phyloP scores from a whole-genome alignment of 1,140 invertebrate genomes.

The Batillaria attramentaria region DNA sequence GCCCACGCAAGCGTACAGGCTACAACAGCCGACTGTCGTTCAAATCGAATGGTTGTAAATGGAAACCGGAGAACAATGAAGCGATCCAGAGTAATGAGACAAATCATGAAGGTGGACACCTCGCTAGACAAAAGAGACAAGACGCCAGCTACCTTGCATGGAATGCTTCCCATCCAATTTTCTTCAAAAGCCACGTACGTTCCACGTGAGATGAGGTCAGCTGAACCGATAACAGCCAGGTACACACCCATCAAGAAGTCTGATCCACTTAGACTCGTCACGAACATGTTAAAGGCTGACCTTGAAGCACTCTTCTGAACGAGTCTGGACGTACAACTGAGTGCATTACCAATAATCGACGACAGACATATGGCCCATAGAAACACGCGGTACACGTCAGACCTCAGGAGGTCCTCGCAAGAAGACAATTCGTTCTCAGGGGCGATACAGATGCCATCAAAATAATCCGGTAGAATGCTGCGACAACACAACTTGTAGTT shows the following conservation, averaged over 20 bases:
- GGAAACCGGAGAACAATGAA: slow-evolving; percentile 54
- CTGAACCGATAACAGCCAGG: slow-evolving; percentile 55
- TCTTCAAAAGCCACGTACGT: slow-evolving; percentile 49
- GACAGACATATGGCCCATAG: slow-evolving; percentile 45
- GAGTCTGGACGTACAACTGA: slow-evolving; percentile 22
- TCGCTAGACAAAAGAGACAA: slow-evolving; percentile 55
- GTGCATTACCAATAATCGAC: slow-evolving; percentile 46
- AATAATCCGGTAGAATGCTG: slow-evolving; percentile 27
- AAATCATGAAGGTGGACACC: slow-evolving; percentile 56
- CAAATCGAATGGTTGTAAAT: slow-evolving; percentile 38
- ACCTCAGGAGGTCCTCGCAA: slow-evolving; percentile 48
- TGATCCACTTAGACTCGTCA: slow-evolving; percentile 53
- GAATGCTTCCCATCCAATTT: slow-evolving; percentile 47
- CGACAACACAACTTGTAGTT: slow-evolving; percentile 44
- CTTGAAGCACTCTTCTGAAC: too few species aligned
- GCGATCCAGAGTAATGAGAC: slow-evolving; percentile 57
- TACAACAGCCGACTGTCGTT: slow-evolving; percentile 20
- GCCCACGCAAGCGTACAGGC: slow-evolving; percentile 30
- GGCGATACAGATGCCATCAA: slow-evolving; percentile 24
- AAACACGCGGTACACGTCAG: slow-evolving; percentile 30
- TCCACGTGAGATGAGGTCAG: slow-evolving; percentile 49
- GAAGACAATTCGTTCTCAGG: slow-evolving; percentile 48
- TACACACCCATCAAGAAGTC: slow-evolving; percentile 65
- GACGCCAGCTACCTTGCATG: slow-evolving; percentile 57
- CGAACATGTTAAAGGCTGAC: slow-evolving; percentile 43